phyloP scores from a whole-genome alignment of 2,113 vertebrate species.

The Spizaetus ornatus region DNA sequence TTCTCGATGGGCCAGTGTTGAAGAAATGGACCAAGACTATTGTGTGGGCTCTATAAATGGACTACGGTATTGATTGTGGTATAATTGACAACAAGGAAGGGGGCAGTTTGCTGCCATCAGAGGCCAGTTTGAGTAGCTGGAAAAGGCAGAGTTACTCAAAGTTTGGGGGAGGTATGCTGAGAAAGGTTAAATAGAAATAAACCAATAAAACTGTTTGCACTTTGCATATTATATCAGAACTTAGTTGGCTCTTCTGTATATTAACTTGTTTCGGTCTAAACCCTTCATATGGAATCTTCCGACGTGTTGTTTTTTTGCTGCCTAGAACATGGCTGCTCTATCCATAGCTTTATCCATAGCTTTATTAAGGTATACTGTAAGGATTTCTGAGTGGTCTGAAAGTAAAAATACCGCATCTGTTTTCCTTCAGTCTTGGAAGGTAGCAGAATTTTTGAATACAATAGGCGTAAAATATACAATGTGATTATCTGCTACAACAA shows the following conservation, averaged over 20 bases:
- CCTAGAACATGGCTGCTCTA: neutral
- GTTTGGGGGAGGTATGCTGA: neutral
- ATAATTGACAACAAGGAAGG: accelerated
- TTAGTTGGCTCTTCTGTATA: neutral
- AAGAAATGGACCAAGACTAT: neutral
- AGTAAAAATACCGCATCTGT: neutral
- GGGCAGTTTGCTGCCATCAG: neutral
- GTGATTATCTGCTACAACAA: neutral
- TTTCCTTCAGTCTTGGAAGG: neutral
- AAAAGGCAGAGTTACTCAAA: neutral
- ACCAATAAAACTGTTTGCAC: neutral
- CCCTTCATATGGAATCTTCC: neutral
- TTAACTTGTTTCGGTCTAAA: neutral
- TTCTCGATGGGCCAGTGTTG: neutral
- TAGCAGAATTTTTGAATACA: neutral
- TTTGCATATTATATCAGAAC: neutral
- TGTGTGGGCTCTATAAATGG: neutral
- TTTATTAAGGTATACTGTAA: neutral
- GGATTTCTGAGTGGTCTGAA: neutral
- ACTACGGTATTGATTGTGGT: neutral
- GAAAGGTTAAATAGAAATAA: neutral
- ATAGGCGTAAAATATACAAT: neutral
- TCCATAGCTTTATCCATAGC: neutral
- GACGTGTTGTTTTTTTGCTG: neutral
- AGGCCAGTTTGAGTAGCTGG: neutral